A percentile compares a stretch with the other conserved stretches of the same genome.
Conservation (phyloP, 1,140 invertebrate species). For the Triops longicaudatus region DNA sequence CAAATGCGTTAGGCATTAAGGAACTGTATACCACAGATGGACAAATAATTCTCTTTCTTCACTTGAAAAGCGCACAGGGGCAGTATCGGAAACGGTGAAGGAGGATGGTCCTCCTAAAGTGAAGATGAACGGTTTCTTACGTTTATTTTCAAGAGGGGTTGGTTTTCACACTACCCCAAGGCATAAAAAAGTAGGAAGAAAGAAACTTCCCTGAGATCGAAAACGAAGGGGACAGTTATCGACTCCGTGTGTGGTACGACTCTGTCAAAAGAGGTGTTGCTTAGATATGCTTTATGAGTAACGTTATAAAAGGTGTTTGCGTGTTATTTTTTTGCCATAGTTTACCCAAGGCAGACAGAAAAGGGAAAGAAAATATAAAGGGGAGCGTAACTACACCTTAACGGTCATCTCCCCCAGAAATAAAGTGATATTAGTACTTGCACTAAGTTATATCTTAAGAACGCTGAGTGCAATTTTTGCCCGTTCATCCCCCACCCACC, state of each 20-base stretch:
- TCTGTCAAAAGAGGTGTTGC: conserved; percentile 13
- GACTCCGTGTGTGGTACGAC: neutral
- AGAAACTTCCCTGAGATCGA: neutral
- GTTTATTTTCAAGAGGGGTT: neutral
- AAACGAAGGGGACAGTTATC: conserved; percentile 9
- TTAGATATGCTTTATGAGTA: neutral
- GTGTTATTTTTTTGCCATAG: neutral
- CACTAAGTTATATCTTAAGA: no score
- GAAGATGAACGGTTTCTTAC: neutral
- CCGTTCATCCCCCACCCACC: no score
- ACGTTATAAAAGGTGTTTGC: conserved; percentile 5
- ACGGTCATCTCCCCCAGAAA: no score
- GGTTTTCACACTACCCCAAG: neutral
- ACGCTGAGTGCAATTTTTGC: no score
- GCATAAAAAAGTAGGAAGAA: neutral
- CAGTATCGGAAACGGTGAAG: no score
- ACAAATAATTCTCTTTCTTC: no score
- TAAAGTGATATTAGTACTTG: no score
- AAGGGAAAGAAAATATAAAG: neutral
- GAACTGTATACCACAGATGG: no score
- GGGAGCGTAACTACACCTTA: neutral
- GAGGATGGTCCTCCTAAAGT: no score
- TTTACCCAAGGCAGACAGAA: neutral
- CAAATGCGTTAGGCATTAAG: no score
- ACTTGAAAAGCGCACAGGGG: no score